Base-by-base conservation (phyloP, 2,113 vertebrate species). In the Lanius collurio region DNA sequence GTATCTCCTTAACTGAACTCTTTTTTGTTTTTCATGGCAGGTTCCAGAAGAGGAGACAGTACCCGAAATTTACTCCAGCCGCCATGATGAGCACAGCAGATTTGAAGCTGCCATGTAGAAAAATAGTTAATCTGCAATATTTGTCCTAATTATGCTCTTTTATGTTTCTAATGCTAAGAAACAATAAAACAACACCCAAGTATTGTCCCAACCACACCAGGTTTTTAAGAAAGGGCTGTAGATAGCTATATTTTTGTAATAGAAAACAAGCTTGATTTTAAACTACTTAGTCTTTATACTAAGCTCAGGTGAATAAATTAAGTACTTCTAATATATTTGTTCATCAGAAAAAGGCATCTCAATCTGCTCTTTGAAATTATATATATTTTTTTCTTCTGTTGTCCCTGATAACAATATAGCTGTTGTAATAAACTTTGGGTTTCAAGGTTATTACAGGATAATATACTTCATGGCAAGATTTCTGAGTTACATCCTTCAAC, bases 11-110 rank as follows among this genome's bases (percentile, higher is more conserved):
- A 88, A 31, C 23, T 74, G 67, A 94, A 26, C 13, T 71, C 13
- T 81, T 46, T 10, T 83, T 49, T 87, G 20, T 30, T 94, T 79
- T 85, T 50, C 49, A 44, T 79, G 80, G n/a, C 86, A 98, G 97
- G 82, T 97, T 90, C 96, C 97, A 69, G 90, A 87, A 83, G 95
- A 97, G n/a, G 90, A 94, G 65, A 94, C 39, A 15, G 2, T 6
- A 23, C n/a, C 9, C 2, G 81, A 64, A 81, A 52, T 89, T 67
- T 44, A 50, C 5, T 9, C 57, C 73, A 60, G 64, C 41, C 71
- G 83, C 49, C n/a, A 19, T 22, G 93, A 95, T 9, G 93, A 96
- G 46, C 87, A 71, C 30, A 91, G 57, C 12, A 96, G 95, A 91
- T 44, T 76, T 67, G 95, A 87, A 88, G 67, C 80, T 27, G 83